A percentile compares a stretch with the other conserved stretches of the same genome.
These are phyloP conservation scores for Talpa occidentalis DNA, from an alignment of 2,113 vertebrate species.

Conservation along the genomic window DNA sequence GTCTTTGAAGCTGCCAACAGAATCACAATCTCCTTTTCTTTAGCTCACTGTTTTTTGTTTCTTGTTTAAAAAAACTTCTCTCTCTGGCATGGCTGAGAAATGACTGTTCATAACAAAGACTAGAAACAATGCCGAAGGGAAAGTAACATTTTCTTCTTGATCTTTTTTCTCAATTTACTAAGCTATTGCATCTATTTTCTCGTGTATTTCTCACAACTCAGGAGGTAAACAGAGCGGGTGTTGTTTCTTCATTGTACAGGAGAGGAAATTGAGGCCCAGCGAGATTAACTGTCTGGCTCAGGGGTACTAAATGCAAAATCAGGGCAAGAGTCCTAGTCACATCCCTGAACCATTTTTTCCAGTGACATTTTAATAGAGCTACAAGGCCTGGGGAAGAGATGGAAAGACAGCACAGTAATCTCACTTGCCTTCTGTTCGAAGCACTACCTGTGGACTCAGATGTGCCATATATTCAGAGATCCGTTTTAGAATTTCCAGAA, in stretches of 20 bases:
- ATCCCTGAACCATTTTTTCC: not conserved
- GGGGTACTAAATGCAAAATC: conserved; percentile 22
- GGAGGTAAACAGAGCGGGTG: not conserved
- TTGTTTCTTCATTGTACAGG: conserved; percentile 14
- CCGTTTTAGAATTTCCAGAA: conserved; percentile 7
- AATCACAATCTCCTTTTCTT: conserved; percentile 41
- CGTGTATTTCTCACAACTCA: conserved; percentile 11
- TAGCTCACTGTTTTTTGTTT: not conserved
- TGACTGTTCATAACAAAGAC: conserved; percentile 66
- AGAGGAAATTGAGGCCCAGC: not conserved
- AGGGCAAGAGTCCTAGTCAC: conserved; percentile 31
- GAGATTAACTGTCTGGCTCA: conserved; percentile 18
- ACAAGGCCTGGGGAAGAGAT: not conserved
- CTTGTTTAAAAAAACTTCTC: not conserved
- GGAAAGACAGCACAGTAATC: not conserved
- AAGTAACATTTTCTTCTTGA: conserved; percentile 46
- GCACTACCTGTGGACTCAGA: not conserved
- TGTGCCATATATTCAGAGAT: not conserved
- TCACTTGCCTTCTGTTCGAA: not conserved
- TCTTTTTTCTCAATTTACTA: conserved; percentile 57
- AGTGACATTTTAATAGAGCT: conserved; percentile 32
- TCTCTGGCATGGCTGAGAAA: conserved; percentile 66
- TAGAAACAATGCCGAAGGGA: conserved; percentile 61
- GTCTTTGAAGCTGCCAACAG: not conserved
- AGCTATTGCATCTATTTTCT: conserved; percentile 41